Conservation (phyloP, 1,140 invertebrate genomes). For the Pachyrhynchus sulphureomaculatus region DNA sequence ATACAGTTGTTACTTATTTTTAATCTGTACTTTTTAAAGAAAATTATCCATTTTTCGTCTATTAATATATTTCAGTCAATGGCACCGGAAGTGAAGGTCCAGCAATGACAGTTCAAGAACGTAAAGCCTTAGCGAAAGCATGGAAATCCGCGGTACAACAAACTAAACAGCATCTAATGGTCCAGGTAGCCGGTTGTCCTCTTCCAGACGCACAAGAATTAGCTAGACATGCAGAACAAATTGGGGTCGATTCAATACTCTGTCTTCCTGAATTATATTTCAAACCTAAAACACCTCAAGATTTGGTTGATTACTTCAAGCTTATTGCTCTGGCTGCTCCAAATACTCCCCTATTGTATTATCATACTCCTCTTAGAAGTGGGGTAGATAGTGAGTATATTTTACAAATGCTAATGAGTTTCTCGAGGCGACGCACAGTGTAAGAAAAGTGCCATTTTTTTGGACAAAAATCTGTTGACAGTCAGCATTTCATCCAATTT, state of each 20-base stretch:
- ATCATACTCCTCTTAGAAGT: constrained; percentile 73
- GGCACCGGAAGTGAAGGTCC: constrained; percentile 80
- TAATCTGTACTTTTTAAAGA: too few relatives aligned
- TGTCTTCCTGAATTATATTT: constrained; percentile 77
- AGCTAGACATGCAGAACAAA: constrained; percentile 68
- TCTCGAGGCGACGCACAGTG: too few relatives aligned
- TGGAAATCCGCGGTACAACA: constrained; percentile 63
- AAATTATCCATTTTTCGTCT: too few relatives aligned
- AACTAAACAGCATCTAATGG: constrained; percentile 65
- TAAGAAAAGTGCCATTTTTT: too few relatives aligned
- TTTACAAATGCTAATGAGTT: too few relatives aligned
- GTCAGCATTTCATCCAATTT: too few relatives aligned
- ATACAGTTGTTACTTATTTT: too few relatives aligned
- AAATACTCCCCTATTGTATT: constrained; percentile 77
- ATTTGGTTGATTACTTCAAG: constrained; percentile 70
- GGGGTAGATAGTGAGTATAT: constrained; percentile 65
- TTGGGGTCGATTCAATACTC: constrained; percentile 69
- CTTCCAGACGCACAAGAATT: constrained; percentile 70
- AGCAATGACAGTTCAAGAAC: constrained; percentile 66
- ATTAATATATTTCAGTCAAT: constrained; percentile 70
- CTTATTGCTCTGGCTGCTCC: constrained; percentile 68
- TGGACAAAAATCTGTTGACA: too few relatives aligned
- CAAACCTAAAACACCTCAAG: constrained; percentile 62
- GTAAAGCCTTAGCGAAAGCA: constrained; percentile 66
- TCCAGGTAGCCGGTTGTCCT: constrained; percentile 76